These are phyloP conservation scores for Aphis craccivora DNA, from an alignment of 1,140 invertebrate genomes.

Conservation along the genomic window DNA sequence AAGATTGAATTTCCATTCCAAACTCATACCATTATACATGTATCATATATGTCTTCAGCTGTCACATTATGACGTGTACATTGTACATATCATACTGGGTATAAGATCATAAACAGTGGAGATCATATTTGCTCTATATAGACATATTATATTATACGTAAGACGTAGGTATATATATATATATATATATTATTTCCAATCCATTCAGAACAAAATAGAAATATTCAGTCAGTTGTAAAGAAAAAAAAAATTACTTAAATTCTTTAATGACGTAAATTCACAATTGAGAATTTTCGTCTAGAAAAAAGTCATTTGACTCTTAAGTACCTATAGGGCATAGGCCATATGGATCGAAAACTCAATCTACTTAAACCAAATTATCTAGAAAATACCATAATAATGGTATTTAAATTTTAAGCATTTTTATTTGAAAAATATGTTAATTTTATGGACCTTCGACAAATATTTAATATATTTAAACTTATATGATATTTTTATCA, in stretches of 20 bases:
- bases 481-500: not conserved
- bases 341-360: not conserved
- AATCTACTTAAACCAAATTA: not conserved
- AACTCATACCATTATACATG: not conserved
- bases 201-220: not conserved
- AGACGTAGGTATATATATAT: not conserved
- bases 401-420: not conserved
- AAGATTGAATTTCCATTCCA: slow-evolving; percentile 18
- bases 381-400: not conserved
- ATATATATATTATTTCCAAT: not conserved
- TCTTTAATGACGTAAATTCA: not conserved
- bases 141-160: too few relatives aligned
- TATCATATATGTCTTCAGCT: not conserved
- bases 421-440: not conserved
- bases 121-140: not conserved
- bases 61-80: slow-evolving; percentile 26
- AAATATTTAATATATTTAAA: not conserved
- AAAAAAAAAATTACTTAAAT: not conserved
- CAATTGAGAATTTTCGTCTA: not conserved
- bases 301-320: not conserved
- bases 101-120: not conserved
- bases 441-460: not conserved
- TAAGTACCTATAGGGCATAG: not conserved
- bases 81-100: not conserved
- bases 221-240: not conserved